Conservation (phyloP, 2,113 vertebrate genomes). For the Melozone crissalis region DNA sequence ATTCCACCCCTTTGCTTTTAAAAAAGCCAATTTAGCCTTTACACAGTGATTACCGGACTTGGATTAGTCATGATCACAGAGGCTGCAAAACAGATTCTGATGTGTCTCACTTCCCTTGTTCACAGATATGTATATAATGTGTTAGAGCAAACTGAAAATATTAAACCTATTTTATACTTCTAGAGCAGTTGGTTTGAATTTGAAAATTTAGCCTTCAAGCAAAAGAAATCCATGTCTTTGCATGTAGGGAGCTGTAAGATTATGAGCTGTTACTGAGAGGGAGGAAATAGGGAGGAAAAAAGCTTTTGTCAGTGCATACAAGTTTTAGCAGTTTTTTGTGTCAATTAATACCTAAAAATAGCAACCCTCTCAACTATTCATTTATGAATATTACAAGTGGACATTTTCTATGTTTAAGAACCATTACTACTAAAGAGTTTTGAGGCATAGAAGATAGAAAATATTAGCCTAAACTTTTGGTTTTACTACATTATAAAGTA, state of each 20-base stretch:
- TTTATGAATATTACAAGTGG: background rate
- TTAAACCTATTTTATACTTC: background rate
- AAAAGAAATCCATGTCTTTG: background rate
- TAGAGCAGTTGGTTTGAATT: background rate
- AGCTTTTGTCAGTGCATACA: background rate
- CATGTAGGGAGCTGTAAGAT: background rate
- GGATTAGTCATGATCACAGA: background rate
- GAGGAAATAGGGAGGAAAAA: background rate
- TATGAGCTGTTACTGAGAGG: background rate
- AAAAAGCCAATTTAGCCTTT: background rate
- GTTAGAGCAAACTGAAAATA: background rate
- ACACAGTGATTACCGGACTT: background rate
- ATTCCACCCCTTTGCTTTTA: background rate
- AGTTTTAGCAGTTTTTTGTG: background rate
- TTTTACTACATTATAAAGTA: background rate
- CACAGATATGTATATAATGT: background rate
- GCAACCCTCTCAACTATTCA: background rate
- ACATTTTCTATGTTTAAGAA: background rate
- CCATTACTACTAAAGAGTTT: background rate
- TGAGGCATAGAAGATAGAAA: background rate
- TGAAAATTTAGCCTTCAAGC: background rate
- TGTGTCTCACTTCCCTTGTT: background rate
- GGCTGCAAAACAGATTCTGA: background rate
- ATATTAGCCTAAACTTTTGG: background rate
- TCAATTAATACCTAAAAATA: background rate